Percentiles rank a stretch among this genome's conserved stretches.
These are phyloP conservation scores for Zaprionus bogoriensis DNA, from an alignment of 2,888 invertebrate species.

Conservation along the genomic window DNA sequence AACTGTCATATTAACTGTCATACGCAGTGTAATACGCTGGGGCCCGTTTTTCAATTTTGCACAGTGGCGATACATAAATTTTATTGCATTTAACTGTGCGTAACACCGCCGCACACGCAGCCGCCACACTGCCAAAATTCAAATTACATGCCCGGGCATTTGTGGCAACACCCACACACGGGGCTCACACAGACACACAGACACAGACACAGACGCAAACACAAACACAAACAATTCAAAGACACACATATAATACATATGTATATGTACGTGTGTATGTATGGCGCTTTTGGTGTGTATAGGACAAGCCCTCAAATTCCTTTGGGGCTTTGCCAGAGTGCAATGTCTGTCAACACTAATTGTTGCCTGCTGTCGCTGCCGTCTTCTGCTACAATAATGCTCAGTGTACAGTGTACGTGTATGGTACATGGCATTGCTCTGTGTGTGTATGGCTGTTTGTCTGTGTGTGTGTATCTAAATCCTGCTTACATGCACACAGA, in stretches of 20 bases:
- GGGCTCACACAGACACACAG: constrained; percentile 11
- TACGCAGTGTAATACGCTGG: constrained; percentile 7
- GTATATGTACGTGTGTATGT: no score
- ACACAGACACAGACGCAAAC: constrained; percentile 25
- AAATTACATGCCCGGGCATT: constrained; percentile 37
- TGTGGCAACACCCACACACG: constrained; percentile 22
- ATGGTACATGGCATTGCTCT: constrained; percentile 25
- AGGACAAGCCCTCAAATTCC: constrained; percentile 63
- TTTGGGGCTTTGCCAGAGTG: constrained; percentile 62
- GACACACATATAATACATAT: neutral
- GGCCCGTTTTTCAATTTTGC: constrained; percentile 13
- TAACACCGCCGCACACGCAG: neutral
- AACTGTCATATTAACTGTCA: constrained; percentile 21
- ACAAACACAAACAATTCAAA: neutral
- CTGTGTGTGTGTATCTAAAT: constrained; percentile 35
- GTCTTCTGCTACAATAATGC: constrained; percentile 68
- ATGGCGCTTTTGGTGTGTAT: constrained; percentile 29
- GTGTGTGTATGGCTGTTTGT: constrained; percentile 11
- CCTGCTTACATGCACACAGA: constrained; percentile 35
- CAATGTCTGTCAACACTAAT: constrained; percentile 76
- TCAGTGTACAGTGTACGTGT: constrained; percentile 28
- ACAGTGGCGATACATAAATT: constrained; percentile 13
- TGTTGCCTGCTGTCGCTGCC: constrained; percentile 64
- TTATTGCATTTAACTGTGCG: constrained; percentile 21
- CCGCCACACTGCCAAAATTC: constrained; percentile 17